A percentile compares a stretch with the other conserved stretches of the same genome.
These are phyloP conservation scores for Hyles euphorbiae DNA, from an alignment of 1,140 invertebrate species.

Conservation along the genomic window DNA sequence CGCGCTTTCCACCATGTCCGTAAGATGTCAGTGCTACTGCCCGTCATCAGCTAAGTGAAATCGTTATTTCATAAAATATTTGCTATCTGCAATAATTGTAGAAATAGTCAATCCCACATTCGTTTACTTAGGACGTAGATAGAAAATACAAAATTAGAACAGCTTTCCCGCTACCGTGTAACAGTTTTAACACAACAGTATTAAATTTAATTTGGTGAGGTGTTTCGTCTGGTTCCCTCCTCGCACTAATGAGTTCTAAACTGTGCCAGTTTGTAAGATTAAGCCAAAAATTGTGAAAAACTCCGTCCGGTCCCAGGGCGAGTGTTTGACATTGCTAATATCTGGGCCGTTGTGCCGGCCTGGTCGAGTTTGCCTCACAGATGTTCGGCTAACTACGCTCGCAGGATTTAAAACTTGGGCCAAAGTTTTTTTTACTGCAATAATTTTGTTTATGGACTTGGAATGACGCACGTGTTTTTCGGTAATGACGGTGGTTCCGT, in stretches of 20 bases:
- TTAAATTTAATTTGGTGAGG: slow-evolving; percentile 51
- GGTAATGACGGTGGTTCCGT: background rate
- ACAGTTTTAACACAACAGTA: slow-evolving; percentile 19
- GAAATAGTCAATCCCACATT: too few species aligned
- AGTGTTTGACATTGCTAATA: slow-evolving; percentile 36
- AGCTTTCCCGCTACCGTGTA: background rate
- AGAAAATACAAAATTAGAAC: background rate
- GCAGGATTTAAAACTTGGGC: slow-evolving; percentile 44
- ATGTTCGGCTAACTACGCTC: slow-evolving; percentile 47
- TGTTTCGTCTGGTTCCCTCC: slow-evolving; percentile 40
- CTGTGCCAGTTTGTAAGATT: slow-evolving; percentile 58
- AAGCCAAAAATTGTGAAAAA: slow-evolving; percentile 59
- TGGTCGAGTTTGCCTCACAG: slow-evolving; percentile 30
- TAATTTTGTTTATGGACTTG: slow-evolving; percentile 12
- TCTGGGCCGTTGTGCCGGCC: slow-evolving; percentile 30
- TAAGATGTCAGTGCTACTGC: too few species aligned
- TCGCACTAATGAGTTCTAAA: slow-evolving; percentile 62
- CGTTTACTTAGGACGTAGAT: background rate
- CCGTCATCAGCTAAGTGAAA: too few species aligned
- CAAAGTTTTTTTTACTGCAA: slow-evolving; percentile 33
- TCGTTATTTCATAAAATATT: too few species aligned
- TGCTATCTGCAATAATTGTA: too few species aligned
- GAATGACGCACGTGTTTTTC: slow-evolving; percentile 6
- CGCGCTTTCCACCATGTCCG: too few species aligned
- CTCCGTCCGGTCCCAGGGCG: slow-evolving; percentile 34